Evolutionary conservation across 1,140 invertebrate species (phyloP), one percentile per base, ranked within the genome.

Genomic region (Drosophila pseudoobscura): DNA sequence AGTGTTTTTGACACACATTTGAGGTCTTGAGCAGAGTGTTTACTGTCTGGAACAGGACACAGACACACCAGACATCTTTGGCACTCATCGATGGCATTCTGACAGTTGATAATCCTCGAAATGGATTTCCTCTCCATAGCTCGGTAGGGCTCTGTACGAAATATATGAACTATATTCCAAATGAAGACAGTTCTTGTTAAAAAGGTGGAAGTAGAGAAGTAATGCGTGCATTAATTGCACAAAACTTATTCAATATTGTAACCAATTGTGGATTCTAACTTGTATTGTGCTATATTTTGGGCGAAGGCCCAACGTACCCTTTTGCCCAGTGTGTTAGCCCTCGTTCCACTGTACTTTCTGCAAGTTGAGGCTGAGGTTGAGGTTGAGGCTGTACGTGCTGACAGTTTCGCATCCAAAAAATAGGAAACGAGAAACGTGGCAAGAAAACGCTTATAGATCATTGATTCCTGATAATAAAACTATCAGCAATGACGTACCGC

Each of bases 391-490:
- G 22, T 66, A 75, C 73, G 72, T 75, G 73, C 73, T 75, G 73
- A 75, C 73, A 75, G 73, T 56, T 66, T 58, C 45, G 64, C 45
- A 69, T 41, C 35, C 64, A 47, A 54, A 43, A 26, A 49, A 70
- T 43, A 64, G 63, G 66, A 70, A 70, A 57, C 66, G 64, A 22
- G 76, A 52, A 56, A 71, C 64, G 72, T 62, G 72, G 72, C 75
- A 41, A 39, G 68, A 68, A 75, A 85, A 77, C 77, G 43, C 83
- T 78, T 72, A 76, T 88, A 87, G 83, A 87, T 88, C 83, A 83
- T 88, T 87, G 83, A 88, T 87, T 88, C 75, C 26, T 61, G 78
- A 87, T 88, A 88, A 83, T 79, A 88, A 88, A 87, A 88, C 84
- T 88, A 87, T 87, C 83, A 88, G 75, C 78, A 51, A 24, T 61